These are phyloP conservation scores for Selene dorsalis DNA, from an alignment of 2,797 vertebrate species.

Conservation along the genomic window DNA sequence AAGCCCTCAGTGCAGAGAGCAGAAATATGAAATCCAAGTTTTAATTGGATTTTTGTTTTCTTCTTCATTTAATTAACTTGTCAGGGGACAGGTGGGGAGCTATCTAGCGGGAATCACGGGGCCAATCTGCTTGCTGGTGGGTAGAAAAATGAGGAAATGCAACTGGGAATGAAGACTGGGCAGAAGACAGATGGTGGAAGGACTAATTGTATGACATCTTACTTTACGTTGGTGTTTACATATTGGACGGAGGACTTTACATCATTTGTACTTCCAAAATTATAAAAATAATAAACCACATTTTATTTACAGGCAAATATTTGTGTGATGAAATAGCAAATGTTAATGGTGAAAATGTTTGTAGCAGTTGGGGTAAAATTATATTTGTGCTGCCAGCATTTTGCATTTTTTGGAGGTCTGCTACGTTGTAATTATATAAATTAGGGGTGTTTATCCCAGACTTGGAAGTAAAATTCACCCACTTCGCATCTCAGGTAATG, in stretches of 20 bases:
- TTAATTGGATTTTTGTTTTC: constrained; percentile 61
- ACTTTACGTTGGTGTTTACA: constrained; percentile 67
- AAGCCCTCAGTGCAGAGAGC: constrained; percentile 7
- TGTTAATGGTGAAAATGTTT: constrained; percentile 14
- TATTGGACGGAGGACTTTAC: constrained; percentile 42
- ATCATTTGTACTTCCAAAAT: constrained; percentile 14
- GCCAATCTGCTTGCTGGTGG: constrained; percentile 61
- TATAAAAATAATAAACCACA: background rate
- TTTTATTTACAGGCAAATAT: constrained; percentile 6
- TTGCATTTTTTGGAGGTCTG: constrained; percentile 42
- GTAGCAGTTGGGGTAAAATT: background rate
- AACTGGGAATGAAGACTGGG: constrained; percentile 56
- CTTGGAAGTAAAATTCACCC: constrained; percentile 69
- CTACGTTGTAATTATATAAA: constrained; percentile 61
- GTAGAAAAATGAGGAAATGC: constrained; percentile 70
- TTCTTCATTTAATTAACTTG: constrained; percentile 75
- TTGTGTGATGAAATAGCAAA: background rate
- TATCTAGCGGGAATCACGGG: constrained; percentile 63
- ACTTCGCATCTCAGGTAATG: constrained; percentile 76
- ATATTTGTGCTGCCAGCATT: constrained; percentile 21
- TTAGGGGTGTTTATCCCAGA: constrained; percentile 56
- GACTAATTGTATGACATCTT: constrained; percentile 74
- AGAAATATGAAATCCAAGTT: constrained; percentile 40
- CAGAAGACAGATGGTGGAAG: constrained; percentile 66
- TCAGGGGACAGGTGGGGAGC: constrained; percentile 77